Percentiles rank a stretch among this genome's conserved stretches.
Evolutionary conservation across 2,888 invertebrate species (phyloP).

Genomic region (Orthosia gracilis): DNA sequence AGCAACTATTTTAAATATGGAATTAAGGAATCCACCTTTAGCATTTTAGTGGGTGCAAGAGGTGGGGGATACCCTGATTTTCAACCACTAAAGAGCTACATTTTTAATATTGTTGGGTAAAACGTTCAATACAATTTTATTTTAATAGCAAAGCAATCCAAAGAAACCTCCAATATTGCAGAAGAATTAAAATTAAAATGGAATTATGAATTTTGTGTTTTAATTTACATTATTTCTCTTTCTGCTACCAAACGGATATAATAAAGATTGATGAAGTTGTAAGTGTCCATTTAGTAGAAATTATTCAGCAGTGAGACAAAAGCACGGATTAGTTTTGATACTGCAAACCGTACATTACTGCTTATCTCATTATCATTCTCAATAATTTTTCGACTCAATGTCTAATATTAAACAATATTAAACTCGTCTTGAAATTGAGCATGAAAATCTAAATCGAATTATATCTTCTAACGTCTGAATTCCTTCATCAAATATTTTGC

Average conservation of each 20-base stretch:
- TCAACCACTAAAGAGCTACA: not conserved
- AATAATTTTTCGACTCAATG: slow-evolving; percentile 6
- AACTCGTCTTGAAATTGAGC: slow-evolving; percentile 18
- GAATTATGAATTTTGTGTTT: slow-evolving; percentile 16
- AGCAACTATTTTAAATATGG: too few species aligned
- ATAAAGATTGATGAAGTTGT: slow-evolving; percentile 69
- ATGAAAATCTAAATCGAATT: slow-evolving; percentile 8
- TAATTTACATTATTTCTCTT: slow-evolving; percentile 54
- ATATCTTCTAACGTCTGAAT: not conserved
- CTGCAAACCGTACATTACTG: slow-evolving; percentile 24
- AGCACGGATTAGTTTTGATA: slow-evolving; percentile 26
- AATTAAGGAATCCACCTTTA: too few species aligned
- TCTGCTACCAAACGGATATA: slow-evolving; percentile 68
- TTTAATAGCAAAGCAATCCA: not conserved
- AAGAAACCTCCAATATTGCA: not conserved
- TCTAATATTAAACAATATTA: not conserved
- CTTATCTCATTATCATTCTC: slow-evolving; percentile 38
- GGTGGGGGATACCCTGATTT: not conserved
- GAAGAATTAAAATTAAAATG: not conserved
- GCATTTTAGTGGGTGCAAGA: too few species aligned
- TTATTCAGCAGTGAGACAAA: not conserved
- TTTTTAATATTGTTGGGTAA: not conserved
- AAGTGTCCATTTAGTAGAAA: slow-evolving; percentile 53
- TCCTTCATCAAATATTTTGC: slow-evolving; percentile 22
- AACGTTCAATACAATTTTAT: not conserved